Conservation (phyloP, 2,797 vertebrate species). For the Xenopus petersii region DNA sequence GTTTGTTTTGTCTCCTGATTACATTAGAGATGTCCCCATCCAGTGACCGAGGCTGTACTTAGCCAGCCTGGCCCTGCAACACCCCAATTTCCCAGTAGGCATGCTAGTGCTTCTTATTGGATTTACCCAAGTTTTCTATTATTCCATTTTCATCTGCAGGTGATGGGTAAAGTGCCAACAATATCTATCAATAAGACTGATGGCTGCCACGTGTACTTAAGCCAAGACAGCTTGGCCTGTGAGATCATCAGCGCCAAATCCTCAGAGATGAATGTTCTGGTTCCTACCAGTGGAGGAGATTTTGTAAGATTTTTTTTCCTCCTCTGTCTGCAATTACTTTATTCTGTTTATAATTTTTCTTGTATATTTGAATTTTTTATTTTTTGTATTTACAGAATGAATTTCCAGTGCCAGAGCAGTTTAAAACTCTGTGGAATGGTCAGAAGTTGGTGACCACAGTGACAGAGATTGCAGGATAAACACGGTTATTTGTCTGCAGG, state of each 20-base stretch:
- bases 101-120: no score
- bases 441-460: conserved; percentile 87
- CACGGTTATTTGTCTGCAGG: conserved; percentile 57
- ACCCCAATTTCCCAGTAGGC: no score
- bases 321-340: not conserved
- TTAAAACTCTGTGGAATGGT: conserved; percentile 95
- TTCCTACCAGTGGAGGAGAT: conserved; percentile 83
- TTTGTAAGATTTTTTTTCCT: conserved; percentile 75
- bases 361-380: not conserved
- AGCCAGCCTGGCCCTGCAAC: no score
- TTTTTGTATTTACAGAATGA: conserved; percentile 72
- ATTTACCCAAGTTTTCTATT: not conserved
- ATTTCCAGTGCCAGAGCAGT: conserved; percentile 92
- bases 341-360: no score
- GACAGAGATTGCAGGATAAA: conserved; percentile 89
- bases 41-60: no score
- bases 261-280: conserved; percentile 95
- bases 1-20: no score
- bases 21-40: no score
- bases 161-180: conserved; percentile 91
- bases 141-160: conserved; percentile 61
- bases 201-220: conserved; percentile 94
- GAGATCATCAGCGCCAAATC: conserved; percentile 97
- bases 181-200: conserved; percentile 99
- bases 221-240: conserved; percentile 79